These are phyloP conservation scores for Bombus cullumanus DNA, from an alignment of 1,140 invertebrate species.

Conservation along the genomic window DNA sequence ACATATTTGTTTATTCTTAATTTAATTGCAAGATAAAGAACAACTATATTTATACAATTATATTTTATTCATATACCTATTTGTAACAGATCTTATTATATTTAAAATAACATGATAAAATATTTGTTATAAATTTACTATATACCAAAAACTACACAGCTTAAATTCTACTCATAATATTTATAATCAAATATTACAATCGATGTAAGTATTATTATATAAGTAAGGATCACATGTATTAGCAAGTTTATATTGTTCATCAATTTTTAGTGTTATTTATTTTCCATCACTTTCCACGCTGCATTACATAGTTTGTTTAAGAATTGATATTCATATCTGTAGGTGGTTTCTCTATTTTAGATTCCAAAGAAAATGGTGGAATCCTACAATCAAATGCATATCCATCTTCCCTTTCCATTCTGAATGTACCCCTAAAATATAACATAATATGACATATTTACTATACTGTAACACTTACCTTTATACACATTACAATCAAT, in stretches of 20 bases:
- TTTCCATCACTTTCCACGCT: not conserved
- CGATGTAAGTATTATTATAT: conserved; percentile 4
- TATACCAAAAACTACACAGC: not conserved
- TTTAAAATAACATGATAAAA: not conserved
- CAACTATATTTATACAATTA: conserved; percentile 5
- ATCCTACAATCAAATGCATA: conserved; percentile 98
- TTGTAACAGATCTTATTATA: not conserved
- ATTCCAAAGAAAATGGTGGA: conserved; percentile 97
- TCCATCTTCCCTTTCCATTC: conserved; percentile 98
- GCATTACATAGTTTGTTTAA: not conserved
- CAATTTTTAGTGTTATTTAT: conserved; percentile 10
- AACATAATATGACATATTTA: conserved; percentile 4
- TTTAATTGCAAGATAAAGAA: not conserved
- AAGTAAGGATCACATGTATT: not conserved
- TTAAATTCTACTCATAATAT: conserved; percentile 30
- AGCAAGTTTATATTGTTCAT: not conserved
- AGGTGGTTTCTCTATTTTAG: conserved; percentile 90
- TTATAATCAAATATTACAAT: conserved; percentile 10
- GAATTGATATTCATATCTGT: conserved; percentile 68
- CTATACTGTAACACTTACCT: not conserved
- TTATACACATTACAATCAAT: not conserved
- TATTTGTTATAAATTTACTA: conserved; percentile 13
- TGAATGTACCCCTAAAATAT: conserved; percentile 93
- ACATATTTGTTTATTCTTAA: not conserved
- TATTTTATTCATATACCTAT: conserved; percentile 9